Percentiles rank a stretch among this genome's conserved stretches.
These are phyloP conservation scores for Triplophysa tibetana DNA, from an alignment of 2,113 vertebrate genomes.

Conservation along the genomic window DNA sequence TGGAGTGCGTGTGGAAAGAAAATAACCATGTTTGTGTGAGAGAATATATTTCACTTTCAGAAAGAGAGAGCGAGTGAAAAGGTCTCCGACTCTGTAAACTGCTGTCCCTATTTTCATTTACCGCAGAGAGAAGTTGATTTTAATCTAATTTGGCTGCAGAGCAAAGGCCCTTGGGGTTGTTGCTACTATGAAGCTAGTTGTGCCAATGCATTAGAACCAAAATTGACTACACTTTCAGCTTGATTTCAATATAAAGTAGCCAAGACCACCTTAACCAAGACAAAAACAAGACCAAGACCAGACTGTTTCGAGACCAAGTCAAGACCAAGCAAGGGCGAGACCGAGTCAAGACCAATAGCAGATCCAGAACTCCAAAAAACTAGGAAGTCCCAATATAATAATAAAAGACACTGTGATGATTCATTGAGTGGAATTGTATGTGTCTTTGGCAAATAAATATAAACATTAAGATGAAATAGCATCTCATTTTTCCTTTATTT, in stretches of 20 bases:
- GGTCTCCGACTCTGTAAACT: conserved; percentile 64
- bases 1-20: conserved; percentile 40
- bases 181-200: conserved; percentile 42
- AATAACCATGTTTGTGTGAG: conserved; percentile 5
- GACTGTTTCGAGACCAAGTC: no score
- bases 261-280: no score
- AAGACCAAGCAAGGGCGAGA: no score
- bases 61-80: conserved; percentile 50
- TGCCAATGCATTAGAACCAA: conserved; percentile 29
- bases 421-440: no score
- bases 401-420: no score
- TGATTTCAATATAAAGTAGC: neutral
- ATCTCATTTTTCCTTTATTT: no score
- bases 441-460: no score
- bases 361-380: no score
- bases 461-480: no score
- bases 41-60: neutral
- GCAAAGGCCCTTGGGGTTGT: conserved; percentile 54
- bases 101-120: conserved; percentile 71
- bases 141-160: conserved; percentile 69
- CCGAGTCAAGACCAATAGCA: no score
- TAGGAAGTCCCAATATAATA: no score
- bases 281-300: no score
- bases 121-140: conserved; percentile 60
- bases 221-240: conserved; percentile 22